Conservation (phyloP, 2,113 vertebrate genomes). For the Halichoerus grypus region DNA sequence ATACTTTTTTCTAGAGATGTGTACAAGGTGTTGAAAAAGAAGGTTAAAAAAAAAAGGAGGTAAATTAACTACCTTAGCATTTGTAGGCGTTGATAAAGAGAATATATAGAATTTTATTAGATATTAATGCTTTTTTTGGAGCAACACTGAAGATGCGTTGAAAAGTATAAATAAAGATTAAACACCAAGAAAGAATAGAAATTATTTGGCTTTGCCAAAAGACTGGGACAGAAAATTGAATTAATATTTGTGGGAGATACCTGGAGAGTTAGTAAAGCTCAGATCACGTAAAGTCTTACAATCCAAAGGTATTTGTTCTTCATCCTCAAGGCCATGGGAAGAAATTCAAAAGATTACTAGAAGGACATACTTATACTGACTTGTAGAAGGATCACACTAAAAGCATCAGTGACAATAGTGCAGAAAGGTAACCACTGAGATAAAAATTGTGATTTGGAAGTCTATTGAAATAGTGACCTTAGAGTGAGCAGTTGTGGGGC, state of each 20-base stretch:
- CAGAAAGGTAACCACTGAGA: neutral
- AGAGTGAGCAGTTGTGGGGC: neutral
- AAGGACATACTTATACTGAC: neutral
- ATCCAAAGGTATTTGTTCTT: neutral
- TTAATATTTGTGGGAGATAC: neutral
- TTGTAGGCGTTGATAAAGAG: neutral
- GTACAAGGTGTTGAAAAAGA: neutral
- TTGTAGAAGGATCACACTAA: neutral
- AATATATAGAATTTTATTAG: neutral
- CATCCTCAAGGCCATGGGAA: neutral
- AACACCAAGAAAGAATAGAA: neutral
- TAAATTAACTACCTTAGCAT: neutral
- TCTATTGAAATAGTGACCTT: neutral
- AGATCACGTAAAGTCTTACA: neutral
- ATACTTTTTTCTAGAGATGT: neutral
- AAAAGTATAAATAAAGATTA: neutral
- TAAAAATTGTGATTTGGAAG: neutral
- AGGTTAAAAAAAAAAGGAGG: neutral
- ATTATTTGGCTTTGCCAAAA: neutral
- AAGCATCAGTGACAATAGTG: neutral
- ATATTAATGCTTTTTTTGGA: neutral
- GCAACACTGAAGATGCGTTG: neutral
- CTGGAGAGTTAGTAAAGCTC: neutral
- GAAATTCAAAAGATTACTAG: neutral
- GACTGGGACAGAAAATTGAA: neutral